Evolutionary conservation across 2,113 vertebrate genomes (phyloP).

Genomic region (Notiomystis cincta): DNA sequence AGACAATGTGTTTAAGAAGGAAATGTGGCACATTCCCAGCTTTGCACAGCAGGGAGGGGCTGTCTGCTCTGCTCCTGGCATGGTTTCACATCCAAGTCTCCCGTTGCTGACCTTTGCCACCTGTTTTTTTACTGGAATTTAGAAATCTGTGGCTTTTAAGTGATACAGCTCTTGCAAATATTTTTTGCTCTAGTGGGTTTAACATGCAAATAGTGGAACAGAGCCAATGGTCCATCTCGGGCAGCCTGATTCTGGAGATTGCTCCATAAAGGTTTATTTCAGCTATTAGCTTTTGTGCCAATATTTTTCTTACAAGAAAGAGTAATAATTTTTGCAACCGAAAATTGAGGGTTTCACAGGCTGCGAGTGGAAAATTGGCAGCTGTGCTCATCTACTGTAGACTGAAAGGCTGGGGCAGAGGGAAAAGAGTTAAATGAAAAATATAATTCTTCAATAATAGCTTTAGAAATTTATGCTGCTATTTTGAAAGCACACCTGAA

Average conservation of each 20-base stretch:
- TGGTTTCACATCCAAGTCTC: background rate
- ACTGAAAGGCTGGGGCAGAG: background rate
- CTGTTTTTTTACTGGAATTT: conserved; percentile 23
- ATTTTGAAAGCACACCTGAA: conserved; percentile 2
- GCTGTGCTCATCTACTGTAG: background rate
- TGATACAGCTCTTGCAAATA: background rate
- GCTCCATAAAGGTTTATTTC: conserved; percentile 23
- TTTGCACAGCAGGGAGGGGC: background rate
- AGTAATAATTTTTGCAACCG: background rate
- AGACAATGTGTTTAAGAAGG: background rate
- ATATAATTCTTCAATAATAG: background rate
- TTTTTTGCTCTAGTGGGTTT: conserved; percentile 2
- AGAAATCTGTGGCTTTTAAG: background rate
- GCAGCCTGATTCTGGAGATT: background rate
- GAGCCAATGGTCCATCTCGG: background rate
- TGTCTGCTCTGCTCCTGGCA: background rate
- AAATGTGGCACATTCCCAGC: background rate
- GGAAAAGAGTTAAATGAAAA: background rate
- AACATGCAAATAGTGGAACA: background rate
- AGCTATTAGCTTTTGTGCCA: background rate
- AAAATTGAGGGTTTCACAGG: conserved; percentile 34
- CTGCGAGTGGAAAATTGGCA: conserved; percentile 1
- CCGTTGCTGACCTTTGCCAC: background rate
- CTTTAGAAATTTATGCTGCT: background rate
- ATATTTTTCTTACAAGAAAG: conserved; percentile 31